Evolutionary conservation across 2,888 invertebrate species (phyloP), one percentile per base, ranked within the genome.

Genomic region (Nemapogon koenigi): DNA sequence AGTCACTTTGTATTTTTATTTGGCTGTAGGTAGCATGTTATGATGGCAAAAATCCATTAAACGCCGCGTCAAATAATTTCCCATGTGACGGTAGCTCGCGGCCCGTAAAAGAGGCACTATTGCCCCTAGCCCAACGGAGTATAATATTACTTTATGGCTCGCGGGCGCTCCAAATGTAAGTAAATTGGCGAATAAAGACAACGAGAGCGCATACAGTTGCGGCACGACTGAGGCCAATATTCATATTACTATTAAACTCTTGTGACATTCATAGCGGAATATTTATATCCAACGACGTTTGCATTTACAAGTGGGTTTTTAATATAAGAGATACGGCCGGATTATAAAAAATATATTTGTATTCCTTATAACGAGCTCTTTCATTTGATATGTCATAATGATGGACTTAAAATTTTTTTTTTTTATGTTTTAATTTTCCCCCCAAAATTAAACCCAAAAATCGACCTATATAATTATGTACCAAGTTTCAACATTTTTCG

Each of bases 21-120:
- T 61, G 64, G 59, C 59, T 56, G 67, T 62, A 66, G 66, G 66
- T 73, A 65, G 71, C 72, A 66, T 73, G 75, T 75, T 75, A 75
- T 75, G 76, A 73, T 70, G 73, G 75, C 75, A 71, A 72, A 73
- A 76, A 76, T 76, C 76, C 76, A 78, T 78, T 78, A 78, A 78
- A 75, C 69, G 72, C 58, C 67, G 73, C 73, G 76, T 78, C 76
- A 76, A 78, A 78, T 78, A 78, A 78, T 76, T 78, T 78, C 76
- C 76, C 76, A 73, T 72, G 76, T 73, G 76, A 73, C 75, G 67
- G 60, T 58, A 67, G 69, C 73, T 68, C 71, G 72, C 70, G 72
- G 73, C 72, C 72, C 73, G 73, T 73, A 75, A 76, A 75, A 72
- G 72, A 71, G 72, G 72, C 75, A 75, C 72, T 76, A 73, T 70